Evolutionary conservation across 2,888 invertebrate genomes (phyloP).

Genomic region (Zaprionus obscuricornis): DNA sequence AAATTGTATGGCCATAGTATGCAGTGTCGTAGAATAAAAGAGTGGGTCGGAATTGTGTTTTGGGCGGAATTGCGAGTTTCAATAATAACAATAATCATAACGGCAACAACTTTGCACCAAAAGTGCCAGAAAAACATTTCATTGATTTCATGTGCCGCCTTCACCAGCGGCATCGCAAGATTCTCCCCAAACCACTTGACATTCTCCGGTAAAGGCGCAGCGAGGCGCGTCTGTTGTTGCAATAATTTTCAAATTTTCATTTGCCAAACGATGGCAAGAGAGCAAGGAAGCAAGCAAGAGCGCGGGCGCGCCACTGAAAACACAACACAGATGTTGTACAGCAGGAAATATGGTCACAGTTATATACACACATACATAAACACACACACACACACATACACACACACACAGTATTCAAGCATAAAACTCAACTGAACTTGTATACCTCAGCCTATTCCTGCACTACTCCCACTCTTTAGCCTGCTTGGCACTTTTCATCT

Average conservation of each 20-base stretch:
- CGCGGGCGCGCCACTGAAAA: background rate
- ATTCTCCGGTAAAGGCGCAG: background rate
- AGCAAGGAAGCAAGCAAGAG: conserved; percentile 3
- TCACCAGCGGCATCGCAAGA: too few relatives aligned
- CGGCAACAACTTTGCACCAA: conserved; percentile 69
- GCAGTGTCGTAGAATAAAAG: conserved; percentile 65
- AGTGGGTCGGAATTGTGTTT: conserved; percentile 10
- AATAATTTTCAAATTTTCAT: conserved; percentile 78
- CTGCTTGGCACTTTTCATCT: background rate
- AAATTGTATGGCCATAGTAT: conserved; percentile 68
- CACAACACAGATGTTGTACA: background rate
- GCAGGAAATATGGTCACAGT: conserved; percentile 49
- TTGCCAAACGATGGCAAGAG: too few relatives aligned
- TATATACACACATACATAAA: conserved; percentile 15
- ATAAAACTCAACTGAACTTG: too few relatives aligned
- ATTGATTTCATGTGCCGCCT: conserved; percentile 60
- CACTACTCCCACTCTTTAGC: background rate
- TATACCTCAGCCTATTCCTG: too few relatives aligned
- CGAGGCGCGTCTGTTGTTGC: conserved; percentile 56
- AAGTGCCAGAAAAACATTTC: conserved; percentile 74
- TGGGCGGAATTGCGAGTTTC: conserved; percentile 22
- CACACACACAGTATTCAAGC: conserved; percentile 24
- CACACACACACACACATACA: conserved; percentile 14
- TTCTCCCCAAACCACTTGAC: background rate
- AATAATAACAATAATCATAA: conserved; percentile 77